Percentiles rank a stretch among this genome's conserved stretches.
These are phyloP conservation scores for Dicrostonyx torquatus DNA, from an alignment of 2,797 vertebrate genomes.

Conservation along the genomic window DNA sequence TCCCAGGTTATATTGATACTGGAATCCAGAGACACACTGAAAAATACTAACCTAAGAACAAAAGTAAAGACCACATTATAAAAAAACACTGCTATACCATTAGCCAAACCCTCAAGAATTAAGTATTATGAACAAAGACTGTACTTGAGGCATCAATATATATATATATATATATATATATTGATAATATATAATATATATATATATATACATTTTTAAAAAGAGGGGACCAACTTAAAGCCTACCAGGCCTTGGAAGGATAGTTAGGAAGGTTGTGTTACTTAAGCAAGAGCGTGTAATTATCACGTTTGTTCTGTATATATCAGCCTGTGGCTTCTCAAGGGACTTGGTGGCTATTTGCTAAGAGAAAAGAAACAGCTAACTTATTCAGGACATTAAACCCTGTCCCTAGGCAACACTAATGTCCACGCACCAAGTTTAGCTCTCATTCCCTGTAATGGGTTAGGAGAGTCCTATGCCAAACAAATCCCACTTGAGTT, in stretches of 20 bases:
- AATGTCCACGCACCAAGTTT: neutral
- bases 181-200: too few relatives aligned
- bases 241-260: neutral
- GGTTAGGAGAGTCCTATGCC: neutral
- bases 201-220: neutral
- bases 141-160: neutral
- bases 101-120: neutral
- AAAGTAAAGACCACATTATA: neutral
- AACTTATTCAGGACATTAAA: neutral
- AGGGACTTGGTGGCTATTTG: neutral
- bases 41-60: neutral
- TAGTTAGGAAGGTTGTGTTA: neutral
- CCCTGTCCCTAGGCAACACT: neutral
- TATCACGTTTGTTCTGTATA: neutral
- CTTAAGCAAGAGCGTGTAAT: neutral
- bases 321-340: neutral
- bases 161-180: neutral
- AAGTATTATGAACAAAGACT: slow-evolving; percentile 10
- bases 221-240: neutral
- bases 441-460: neutral
- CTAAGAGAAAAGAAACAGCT: neutral
- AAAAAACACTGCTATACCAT: neutral
- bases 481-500: slow-evolving; percentile 12
- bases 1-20: neutral
- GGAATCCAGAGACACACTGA: neutral